Conservation (phyloP, 2,797 vertebrate genomes). For the Numenius phaeopus region DNA sequence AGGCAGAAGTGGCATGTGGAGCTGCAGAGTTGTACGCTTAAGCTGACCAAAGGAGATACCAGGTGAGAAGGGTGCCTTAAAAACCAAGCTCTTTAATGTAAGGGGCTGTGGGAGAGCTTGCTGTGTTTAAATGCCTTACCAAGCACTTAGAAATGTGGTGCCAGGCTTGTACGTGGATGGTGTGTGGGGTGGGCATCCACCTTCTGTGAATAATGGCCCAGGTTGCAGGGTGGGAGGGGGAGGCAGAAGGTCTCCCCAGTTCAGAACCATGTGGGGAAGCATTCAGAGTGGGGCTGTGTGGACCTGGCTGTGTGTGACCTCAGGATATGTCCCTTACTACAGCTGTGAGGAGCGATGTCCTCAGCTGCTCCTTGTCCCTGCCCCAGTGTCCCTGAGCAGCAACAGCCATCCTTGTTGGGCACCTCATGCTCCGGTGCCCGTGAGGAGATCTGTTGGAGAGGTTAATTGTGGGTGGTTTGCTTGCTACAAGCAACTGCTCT, state of each 20-base stretch:
- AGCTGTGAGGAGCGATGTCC: background rate
- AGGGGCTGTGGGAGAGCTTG: rapidly evolving
- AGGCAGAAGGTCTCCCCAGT: rapidly evolving
- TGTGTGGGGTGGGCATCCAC: too few species aligned
- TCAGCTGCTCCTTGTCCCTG: background rate
- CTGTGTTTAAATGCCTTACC: rapidly evolving
- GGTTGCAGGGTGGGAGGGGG: background rate
- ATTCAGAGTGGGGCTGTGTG: background rate
- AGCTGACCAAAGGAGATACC: background rate
- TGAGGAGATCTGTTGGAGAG: background rate
- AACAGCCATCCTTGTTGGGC: background rate
- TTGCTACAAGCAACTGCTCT: background rate
- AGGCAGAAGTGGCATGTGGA: background rate
- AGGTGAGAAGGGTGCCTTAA: background rate
- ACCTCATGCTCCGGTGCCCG: rapidly evolving
- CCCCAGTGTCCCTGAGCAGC: background rate
- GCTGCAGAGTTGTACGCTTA: background rate
- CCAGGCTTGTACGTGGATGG: rapidly evolving
- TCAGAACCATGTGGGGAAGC: rapidly evolving
- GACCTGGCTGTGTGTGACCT: background rate
- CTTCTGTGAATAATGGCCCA: too few species aligned
- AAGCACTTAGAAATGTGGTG: background rate
- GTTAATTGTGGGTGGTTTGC: background rate
- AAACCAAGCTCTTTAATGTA: rapidly evolving
- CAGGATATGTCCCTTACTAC: rapidly evolving